Evolutionary conservation across 2,113 vertebrate genomes (phyloP).

Genomic region (Oreochromis niloticus): DNA sequence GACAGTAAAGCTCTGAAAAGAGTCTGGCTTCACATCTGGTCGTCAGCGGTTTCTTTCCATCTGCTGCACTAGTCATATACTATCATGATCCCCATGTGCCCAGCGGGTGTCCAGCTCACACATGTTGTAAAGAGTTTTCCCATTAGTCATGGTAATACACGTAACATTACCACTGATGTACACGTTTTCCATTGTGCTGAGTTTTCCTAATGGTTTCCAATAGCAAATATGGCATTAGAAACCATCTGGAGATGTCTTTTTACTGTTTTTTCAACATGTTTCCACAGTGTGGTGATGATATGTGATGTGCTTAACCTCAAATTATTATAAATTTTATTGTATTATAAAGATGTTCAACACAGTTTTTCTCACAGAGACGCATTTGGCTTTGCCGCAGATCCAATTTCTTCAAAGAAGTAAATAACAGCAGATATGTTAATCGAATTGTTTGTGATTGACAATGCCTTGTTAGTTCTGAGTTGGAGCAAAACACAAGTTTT

Average conservation of each 20-base stretch:
- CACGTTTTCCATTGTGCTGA: constrained; percentile 19
- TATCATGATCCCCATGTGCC: constrained; percentile 22
- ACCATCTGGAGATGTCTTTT: neutral
- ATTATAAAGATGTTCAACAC: neutral
- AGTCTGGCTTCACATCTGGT: constrained; percentile 51
- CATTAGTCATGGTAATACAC: constrained; percentile 32
- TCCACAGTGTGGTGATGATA: neutral
- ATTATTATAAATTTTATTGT: neutral
- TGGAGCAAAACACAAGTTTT: neutral
- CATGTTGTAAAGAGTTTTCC: constrained; percentile 46
- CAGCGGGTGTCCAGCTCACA: constrained; percentile 30
- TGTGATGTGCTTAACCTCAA: neutral
- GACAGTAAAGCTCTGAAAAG: neutral
- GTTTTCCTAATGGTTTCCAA: neutral
- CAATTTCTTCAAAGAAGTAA: neutral
- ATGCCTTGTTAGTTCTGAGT: neutral
- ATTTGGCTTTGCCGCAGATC: neutral
- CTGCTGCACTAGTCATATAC: constrained; percentile 3
- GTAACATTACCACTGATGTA: constrained; percentile 36
- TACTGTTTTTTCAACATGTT: neutral
- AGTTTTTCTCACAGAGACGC: neutral
- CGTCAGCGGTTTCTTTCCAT: constrained; percentile 38
- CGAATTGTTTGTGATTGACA: neutral
- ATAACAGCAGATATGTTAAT: neutral
- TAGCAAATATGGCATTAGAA: neutral